phyloP scores from a whole-genome alignment of 2,888 invertebrate genomes.

The Mimachlamys varia region DNA sequence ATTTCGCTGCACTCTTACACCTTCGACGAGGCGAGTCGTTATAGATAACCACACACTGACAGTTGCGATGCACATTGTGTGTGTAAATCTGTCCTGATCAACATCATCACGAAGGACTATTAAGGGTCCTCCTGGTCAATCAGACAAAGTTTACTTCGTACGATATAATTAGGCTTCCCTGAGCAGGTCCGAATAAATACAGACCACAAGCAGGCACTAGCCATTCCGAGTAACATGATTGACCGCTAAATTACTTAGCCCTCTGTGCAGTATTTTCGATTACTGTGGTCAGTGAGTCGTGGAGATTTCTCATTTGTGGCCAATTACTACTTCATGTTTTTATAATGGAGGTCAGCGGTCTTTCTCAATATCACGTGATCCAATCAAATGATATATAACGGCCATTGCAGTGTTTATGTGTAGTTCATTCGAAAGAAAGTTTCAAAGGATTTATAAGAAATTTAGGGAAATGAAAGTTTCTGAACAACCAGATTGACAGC shows the following conservation, averaged over 20 bases:
- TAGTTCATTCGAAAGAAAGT: too few relatives aligned
- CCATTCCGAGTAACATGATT: background rate
- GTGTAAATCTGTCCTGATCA: background rate
- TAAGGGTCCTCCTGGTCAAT: background rate
- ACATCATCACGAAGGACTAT: background rate
- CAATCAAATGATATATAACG: background rate
- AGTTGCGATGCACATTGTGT: background rate
- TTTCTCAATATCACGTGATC: background rate
- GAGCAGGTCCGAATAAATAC: conserved; percentile 18
- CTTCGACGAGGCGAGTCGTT: background rate
- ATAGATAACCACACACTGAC: background rate
- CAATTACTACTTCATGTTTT: conserved; percentile 18
- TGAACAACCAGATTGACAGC: too few relatives aligned
- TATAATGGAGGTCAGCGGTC: background rate
- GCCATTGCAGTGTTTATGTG: background rate
- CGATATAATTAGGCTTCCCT: conserved; percentile 1
- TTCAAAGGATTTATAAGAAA: too few relatives aligned
- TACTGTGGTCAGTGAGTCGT: background rate
- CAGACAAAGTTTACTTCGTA: background rate
- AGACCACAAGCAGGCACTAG: background rate
- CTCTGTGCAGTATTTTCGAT: background rate
- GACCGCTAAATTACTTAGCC: background rate
- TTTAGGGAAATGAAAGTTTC: too few relatives aligned
- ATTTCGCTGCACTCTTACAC: background rate
- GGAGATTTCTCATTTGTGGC: conserved; percentile 1